phyloP scores from a whole-genome alignment of 2,113 vertebrate genomes.

The Pyrgilauda ruficollis region DNA sequence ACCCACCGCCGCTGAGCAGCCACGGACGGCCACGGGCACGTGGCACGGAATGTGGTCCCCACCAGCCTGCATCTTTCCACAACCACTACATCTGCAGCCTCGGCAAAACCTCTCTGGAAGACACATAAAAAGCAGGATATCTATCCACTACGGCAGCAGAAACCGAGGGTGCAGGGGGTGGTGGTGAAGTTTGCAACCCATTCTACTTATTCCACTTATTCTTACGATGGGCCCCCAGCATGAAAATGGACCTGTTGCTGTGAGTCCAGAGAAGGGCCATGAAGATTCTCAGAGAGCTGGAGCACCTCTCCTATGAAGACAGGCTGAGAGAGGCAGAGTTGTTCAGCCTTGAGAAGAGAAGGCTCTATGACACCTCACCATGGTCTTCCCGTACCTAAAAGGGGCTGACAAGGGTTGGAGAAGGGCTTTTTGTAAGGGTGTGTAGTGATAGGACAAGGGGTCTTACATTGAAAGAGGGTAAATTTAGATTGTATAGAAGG shows the following conservation, averaged over 20 bases:
- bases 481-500: neutral
- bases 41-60: accelerated
- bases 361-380: neutral
- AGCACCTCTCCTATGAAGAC: neutral
- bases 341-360: neutral
- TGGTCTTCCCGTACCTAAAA: neutral
- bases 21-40: accelerated
- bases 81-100: accelerated
- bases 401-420: neutral
- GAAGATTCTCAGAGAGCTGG: neutral
- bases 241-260: neutral
- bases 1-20: neutral
- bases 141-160: neutral
- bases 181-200: neutral
- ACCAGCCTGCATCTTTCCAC: accelerated
- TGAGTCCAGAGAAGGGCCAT: neutral
- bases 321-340: neutral
- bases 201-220: neutral
- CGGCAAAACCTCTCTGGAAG: neutral
- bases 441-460: neutral
- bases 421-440: neutral
- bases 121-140: neutral
- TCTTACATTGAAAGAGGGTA: neutral
- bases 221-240: neutral
- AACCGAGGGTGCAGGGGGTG: neutral